phyloP scores from a whole-genome alignment of 2,888 invertebrate genomes.

The Pharmacophagus antenor region DNA sequence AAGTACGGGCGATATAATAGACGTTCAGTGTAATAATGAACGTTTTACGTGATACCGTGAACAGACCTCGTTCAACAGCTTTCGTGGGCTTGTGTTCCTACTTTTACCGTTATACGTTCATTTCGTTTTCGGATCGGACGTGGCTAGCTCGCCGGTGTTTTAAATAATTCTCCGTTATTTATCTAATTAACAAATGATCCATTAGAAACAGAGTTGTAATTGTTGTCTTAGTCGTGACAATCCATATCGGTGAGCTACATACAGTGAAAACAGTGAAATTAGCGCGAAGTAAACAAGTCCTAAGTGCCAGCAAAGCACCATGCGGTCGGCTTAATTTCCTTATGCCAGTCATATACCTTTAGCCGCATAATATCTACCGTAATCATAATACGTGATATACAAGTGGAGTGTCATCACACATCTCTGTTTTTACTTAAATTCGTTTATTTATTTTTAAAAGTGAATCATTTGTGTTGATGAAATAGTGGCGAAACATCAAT shows the following conservation, averaged over 20 bases:
- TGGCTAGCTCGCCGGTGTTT: constrained; percentile 57
- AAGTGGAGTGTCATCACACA: constrained; percentile 42
- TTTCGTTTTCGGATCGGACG: constrained; percentile 69
- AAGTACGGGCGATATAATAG: constrained; percentile 50
- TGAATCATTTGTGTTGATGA: constrained; percentile 53
- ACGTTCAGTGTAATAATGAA: constrained; percentile 68
- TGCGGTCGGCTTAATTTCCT: constrained; percentile 68
- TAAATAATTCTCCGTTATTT: constrained; percentile 41
- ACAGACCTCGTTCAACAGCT: constrained; percentile 68
- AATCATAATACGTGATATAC: constrained; percentile 39
- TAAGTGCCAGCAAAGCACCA: constrained; percentile 76
- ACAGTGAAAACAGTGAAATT: constrained; percentile 35
- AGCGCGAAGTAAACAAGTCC: constrained; percentile 61
- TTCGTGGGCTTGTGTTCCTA: constrained; percentile 70
- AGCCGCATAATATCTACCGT: constrained; percentile 35
- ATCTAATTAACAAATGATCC: constrained; percentile 55
- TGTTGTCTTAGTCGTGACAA: constrained; percentile 42
- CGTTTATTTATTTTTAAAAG: constrained; percentile 40
- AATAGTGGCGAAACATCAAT: constrained; percentile 52
- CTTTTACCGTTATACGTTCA: constrained; percentile 79
- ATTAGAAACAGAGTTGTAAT: constrained; percentile 53
- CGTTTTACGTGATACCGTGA: constrained; percentile 53
- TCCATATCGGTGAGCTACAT: constrained; percentile 32
- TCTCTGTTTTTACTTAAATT: constrained; percentile 36
- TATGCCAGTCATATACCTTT: constrained; percentile 59